Conservation (phyloP, 2,797 vertebrate genomes). For the Coregonus suidteri region DNA sequence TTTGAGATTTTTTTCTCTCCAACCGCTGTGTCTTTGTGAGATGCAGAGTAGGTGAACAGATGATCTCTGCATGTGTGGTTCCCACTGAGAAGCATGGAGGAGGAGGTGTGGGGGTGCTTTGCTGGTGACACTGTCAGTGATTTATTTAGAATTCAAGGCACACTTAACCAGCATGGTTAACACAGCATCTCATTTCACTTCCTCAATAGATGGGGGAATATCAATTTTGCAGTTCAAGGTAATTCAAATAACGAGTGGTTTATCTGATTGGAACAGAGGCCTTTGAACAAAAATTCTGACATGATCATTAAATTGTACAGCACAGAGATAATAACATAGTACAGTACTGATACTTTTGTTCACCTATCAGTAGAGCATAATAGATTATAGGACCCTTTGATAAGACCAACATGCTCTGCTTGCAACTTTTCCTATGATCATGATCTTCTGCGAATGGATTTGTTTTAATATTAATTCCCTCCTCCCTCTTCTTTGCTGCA, state of each 20-base stretch:
- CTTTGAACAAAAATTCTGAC: slow-evolving; percentile 80
- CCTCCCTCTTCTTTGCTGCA: slow-evolving; percentile 39
- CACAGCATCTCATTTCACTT: slow-evolving; percentile 44
- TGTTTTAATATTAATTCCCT: slow-evolving; percentile 70
- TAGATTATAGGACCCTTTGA: slow-evolving; percentile 71
- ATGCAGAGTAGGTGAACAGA: no score
- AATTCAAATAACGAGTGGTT: slow-evolving; percentile 70
- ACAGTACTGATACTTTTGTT: slow-evolving; percentile 71
- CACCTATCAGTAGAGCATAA: slow-evolving; percentile 72
- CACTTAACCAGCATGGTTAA: no score
- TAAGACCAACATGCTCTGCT: slow-evolving; percentile 63
- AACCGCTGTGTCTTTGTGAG: no score
- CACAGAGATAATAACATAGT: slow-evolving; percentile 62
- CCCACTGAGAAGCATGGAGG: no score
- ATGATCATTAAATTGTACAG: slow-evolving; percentile 73
- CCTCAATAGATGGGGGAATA: slow-evolving; percentile 48
- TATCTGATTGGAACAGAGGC: slow-evolving; percentile 71
- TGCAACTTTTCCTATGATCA: slow-evolving; percentile 69
- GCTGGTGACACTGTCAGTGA: no score
- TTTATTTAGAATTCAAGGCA: no score
- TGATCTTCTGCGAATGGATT: slow-evolving; percentile 52
- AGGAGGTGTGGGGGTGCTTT: no score
- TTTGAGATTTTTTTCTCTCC: no score
- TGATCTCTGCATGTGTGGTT: no score
- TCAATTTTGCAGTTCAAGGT: slow-evolving; percentile 72